A percentile compares a stretch with the other conserved stretches of the same genome.
phyloP scores from a whole-genome alignment of 2,888 invertebrate genomes.

The Epirrhoe tristata region DNA sequence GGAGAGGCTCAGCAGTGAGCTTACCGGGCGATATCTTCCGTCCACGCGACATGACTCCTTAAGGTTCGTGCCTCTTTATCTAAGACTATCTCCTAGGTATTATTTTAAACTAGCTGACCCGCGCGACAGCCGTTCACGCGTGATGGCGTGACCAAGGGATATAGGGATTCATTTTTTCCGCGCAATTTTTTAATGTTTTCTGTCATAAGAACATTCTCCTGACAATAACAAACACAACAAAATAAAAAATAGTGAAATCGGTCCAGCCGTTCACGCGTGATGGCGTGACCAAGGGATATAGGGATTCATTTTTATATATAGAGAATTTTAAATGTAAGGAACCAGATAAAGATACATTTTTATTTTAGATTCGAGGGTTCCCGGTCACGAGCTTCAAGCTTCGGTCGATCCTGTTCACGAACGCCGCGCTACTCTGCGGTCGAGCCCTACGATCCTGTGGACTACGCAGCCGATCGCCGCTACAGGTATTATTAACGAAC shows the following conservation, averaged over 20 bases:
- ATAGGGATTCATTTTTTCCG: too few species aligned
- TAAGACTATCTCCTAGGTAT: not conserved
- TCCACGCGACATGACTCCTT: conserved; percentile 71
- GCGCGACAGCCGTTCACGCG: too few species aligned
- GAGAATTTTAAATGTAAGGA: too few species aligned
- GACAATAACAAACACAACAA: too few species aligned
- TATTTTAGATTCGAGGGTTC: conserved; percentile 69
- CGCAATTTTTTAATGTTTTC: too few species aligned
- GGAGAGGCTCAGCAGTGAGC: conserved; percentile 70
- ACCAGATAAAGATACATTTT: not conserved
- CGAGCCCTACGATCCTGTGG: conserved; percentile 80
- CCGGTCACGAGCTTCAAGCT: conserved; percentile 80
- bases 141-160: too few species aligned
- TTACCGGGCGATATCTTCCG: conserved; percentile 67
- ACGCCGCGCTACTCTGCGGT: conserved; percentile 72
- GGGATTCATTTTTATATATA: too few species aligned
- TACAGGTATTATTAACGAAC: conserved; percentile 65
- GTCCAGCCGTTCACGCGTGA: too few species aligned
- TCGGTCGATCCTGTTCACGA: conserved; percentile 71
- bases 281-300: too few species aligned
- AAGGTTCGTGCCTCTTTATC: conserved; percentile 49
- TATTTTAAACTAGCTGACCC: too few species aligned
- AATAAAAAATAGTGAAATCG: too few species aligned
- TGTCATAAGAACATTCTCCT: too few species aligned
- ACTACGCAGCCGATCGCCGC: conserved; percentile 79